Percentiles rank a stretch among this genome's conserved stretches.
Conservation (phyloP, 2,888 invertebrate genomes). For the Nematopogon swammerdamellus region DNA sequence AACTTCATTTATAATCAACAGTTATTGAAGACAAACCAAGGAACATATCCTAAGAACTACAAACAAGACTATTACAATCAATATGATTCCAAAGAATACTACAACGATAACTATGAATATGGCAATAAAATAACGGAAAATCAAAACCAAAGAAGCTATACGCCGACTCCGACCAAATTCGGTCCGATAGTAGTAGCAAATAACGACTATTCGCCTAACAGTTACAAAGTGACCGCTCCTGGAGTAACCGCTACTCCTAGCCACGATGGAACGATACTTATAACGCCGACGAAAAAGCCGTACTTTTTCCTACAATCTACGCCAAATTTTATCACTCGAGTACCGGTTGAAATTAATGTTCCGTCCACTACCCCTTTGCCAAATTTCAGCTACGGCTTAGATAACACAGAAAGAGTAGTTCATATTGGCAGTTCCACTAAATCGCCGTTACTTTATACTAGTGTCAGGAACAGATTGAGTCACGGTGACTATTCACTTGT, state of each 20-base stretch:
- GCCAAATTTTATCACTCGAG: constrained; percentile 11
- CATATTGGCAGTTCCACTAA: constrained; percentile 20
- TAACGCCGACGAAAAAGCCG: constrained; percentile 1
- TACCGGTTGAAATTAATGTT: constrained; percentile 18
- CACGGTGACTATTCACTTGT: constrained; percentile 6
- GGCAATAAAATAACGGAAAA: too few species aligned
- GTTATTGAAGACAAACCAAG: too few species aligned
- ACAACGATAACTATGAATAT: constrained; percentile 28
- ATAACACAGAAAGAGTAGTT: constrained; percentile 25
- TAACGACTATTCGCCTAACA: constrained; percentile 4
- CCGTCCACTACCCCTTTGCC: constrained; percentile 20
- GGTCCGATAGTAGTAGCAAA: constrained; percentile 10
- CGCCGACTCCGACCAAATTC: constrained; percentile 9
- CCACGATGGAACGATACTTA: constrained; percentile 16
- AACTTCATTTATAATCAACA: too few species aligned
- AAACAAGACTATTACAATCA: constrained; percentile 21
- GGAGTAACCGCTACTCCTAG: constrained; percentile 17
- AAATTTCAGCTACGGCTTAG: constrained; percentile 11
- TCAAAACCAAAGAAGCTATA: constrained; percentile 21
- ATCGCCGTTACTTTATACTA: constrained; percentile 26
- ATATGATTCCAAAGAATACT: constrained; percentile 31
- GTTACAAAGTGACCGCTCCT: constrained; percentile 7
- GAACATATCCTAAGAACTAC: too few species aligned
- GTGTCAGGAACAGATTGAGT: constrained; percentile 18
- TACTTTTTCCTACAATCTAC: constrained; percentile 6